These are phyloP conservation scores for Neopipo cinnamomea DNA, from an alignment of 2,113 vertebrate species.

Conservation along the genomic window DNA sequence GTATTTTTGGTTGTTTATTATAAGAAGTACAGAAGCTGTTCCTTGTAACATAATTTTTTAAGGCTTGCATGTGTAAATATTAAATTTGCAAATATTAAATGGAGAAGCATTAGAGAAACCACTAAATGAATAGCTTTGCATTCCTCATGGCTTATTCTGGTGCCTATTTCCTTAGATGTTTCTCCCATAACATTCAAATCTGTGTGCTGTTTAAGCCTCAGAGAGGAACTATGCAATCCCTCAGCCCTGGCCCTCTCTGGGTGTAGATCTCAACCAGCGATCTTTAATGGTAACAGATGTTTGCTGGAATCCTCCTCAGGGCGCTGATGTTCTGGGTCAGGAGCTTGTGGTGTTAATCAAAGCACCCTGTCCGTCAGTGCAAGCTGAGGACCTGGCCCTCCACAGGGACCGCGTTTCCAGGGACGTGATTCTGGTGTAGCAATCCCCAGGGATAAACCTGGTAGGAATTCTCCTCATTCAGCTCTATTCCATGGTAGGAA, in stretches of 20 bases:
- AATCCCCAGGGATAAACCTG: neutral
- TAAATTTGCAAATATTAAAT: conserved; percentile 52
- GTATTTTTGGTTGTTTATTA: conserved; percentile 50
- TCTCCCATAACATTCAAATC: neutral
- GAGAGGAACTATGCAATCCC: conserved; percentile 13
- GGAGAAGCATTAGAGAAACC: conserved; percentile 19
- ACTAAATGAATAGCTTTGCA: conserved; percentile 13
- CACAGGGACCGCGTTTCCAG: fast-evolving
- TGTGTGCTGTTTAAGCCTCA: neutral
- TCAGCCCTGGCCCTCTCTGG: neutral
- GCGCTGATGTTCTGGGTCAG: conserved; percentile 39
- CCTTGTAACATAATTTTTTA: conserved; percentile 6
- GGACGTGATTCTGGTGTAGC: neutral
- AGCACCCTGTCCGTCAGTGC: neutral
- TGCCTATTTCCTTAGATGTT: conserved; percentile 10
- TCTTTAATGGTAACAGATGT: conserved; percentile 67
- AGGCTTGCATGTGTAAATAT: conserved; percentile 25
- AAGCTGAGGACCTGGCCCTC: neutral
- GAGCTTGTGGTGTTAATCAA: conserved; percentile 24
- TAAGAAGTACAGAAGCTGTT: conserved; percentile 29
- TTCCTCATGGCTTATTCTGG: conserved; percentile 7
- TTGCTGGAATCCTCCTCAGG: conserved; percentile 51
- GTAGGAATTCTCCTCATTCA: neutral
- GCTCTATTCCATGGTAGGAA: neutral
- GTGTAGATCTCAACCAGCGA: neutral